Evolutionary conservation across 2,888 invertebrate genomes (phyloP).

Genomic region (Chouioia cunea): DNA sequence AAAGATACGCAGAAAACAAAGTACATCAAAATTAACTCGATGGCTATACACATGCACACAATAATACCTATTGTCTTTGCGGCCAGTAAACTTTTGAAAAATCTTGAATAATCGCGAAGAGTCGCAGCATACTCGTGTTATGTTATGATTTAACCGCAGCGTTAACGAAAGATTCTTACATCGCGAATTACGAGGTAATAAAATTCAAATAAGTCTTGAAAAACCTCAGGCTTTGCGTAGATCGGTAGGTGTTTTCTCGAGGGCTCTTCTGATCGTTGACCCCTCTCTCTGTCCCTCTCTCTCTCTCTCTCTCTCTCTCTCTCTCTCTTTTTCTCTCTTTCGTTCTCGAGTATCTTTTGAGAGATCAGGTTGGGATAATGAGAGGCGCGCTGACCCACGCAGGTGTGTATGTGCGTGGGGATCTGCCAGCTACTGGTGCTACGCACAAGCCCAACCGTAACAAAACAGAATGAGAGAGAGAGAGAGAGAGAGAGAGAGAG

Average conservation of each 20-base stretch:
- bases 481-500: background rate
- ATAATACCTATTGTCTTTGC: constrained; percentile 18
- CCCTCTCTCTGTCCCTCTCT: constrained; percentile 49
- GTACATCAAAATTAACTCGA: constrained; percentile 29
- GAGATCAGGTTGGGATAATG: constrained; percentile 67
- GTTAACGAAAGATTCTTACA: constrained; percentile 48
- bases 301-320: no score
- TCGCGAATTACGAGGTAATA: constrained; percentile 47
- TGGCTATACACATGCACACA: constrained; percentile 4
- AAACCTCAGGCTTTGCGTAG: constrained; percentile 29
- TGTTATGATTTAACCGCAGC: constrained; percentile 48
- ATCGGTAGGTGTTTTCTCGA: constrained; percentile 41
- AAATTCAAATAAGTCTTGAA: constrained; percentile 47
- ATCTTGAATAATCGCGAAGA: constrained; percentile 41
- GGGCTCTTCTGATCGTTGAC: constrained; percentile 57
- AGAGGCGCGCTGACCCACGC: constrained; percentile 61
- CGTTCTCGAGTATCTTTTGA: constrained; percentile 59
- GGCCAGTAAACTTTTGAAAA: constrained; percentile 37
- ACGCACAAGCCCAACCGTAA: constrained; percentile 63
- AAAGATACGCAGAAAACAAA: constrained; percentile 13
- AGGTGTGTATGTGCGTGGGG: constrained; percentile 66
- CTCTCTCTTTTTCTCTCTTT: no score
- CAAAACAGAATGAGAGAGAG: constrained; percentile 27
- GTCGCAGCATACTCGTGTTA: no score
- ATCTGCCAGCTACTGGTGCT: constrained; percentile 63